Evolutionary conservation across 2,113 vertebrate species (phyloP), one percentile per base, ranked within the genome.

Genomic region (Etheostoma cragini): DNA sequence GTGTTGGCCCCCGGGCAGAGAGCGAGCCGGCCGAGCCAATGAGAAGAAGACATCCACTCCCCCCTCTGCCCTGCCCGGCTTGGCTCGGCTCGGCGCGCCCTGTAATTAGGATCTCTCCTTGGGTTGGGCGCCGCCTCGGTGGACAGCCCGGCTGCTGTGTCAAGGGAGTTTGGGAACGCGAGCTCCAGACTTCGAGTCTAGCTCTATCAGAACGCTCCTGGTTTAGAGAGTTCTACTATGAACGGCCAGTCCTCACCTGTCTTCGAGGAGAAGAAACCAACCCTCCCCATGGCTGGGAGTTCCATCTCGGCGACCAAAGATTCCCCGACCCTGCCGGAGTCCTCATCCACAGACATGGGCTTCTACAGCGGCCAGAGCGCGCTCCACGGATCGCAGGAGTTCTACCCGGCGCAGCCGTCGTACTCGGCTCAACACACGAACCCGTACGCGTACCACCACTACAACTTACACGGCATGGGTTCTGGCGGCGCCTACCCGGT

Each of bases 291-390:
- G 72, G 95, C 95, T 0, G 91, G 96, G 11, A 95, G 94, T 91
- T 96, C 96, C 94, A 81, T 88, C 53, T 71, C 87, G 56, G 93
- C 95, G 76, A 90, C 95, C 76, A 97, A 97, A 88, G 96, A 97
- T 77, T 97, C 97, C 3, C 96, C 96, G 49, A 97, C 96, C 1
- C 92, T 96, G 60, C 96, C 96, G 0, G 97, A 98, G 90, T 96
- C 96, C 30, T 87, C 91, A 0, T 94, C 97, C 91, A 96, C 96
- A 1, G 97, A 97, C 35, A 84, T 96, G 95, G 96, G 96, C 84
- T 97, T 97, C 90, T 98, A 97, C 94, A 96, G 95, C 84, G 90
- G 95, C 1, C 95, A 95, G 11, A 81, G 91, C 45, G 70, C 83
- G 58, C 81, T 80, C 53, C 90, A 91, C 58, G 64, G 92, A 65